Percentiles rank a stretch among this genome's conserved stretches.
These are phyloP conservation scores for Neomonachus schauinslandi DNA, from an alignment of 2,113 vertebrate species.

Conservation along the genomic window DNA sequence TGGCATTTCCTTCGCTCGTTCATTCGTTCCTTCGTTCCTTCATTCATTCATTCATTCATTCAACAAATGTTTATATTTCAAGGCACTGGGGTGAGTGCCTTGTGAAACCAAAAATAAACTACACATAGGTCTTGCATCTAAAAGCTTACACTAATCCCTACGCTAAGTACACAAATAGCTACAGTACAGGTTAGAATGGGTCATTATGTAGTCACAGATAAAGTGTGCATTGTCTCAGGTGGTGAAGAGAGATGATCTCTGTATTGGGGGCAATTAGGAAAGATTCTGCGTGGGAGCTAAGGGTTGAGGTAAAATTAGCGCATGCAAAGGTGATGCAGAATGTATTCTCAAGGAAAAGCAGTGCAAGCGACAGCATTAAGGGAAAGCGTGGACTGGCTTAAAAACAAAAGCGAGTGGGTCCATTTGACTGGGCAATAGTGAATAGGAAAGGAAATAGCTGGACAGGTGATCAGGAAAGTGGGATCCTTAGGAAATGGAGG, in stretches of 20 bases:
- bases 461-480: background rate
- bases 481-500: background rate
- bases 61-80: background rate
- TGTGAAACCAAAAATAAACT: conserved; percentile 28
- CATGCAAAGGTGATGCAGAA: background rate
- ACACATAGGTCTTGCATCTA: background rate
- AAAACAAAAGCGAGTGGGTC: background rate
- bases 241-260: background rate
- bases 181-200: background rate
- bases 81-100: background rate
- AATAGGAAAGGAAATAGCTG: background rate
- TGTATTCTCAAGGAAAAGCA: background rate
- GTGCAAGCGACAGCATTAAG: background rate
- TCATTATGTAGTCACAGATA: background rate
- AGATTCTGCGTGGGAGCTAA: background rate
- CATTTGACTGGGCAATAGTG: background rate
- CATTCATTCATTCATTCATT: background rate
- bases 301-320: background rate
- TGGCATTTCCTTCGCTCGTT: background rate
- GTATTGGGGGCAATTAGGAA: background rate
- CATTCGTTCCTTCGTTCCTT: background rate
- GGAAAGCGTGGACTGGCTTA: background rate
- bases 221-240: background rate
- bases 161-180: background rate
- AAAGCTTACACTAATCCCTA: background rate